These are phyloP conservation scores for Hemicordylus capensis DNA, from an alignment of 2,113 vertebrate genomes.

Conservation along the genomic window DNA sequence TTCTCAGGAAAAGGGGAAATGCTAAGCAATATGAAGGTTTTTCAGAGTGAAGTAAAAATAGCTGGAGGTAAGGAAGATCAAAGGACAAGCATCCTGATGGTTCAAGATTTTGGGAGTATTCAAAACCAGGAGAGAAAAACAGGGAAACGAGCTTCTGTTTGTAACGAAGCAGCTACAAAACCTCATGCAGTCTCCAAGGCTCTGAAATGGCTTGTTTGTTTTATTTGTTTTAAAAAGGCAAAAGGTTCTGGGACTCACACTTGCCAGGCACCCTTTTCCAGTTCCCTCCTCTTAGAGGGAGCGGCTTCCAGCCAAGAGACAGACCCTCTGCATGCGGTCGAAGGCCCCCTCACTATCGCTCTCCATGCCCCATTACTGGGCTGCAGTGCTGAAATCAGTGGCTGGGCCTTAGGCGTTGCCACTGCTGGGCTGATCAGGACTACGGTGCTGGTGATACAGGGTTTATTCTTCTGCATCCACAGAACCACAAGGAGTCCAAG, in stretches of 20 bases:
- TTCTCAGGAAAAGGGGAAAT: neutral
- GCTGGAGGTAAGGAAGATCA: neutral
- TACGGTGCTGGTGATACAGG: neutral
- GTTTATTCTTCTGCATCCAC: neutral
- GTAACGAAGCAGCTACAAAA: neutral
- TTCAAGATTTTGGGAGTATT: neutral
- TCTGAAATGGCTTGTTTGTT: neutral
- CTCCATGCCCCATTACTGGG: neutral
- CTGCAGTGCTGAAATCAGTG: neutral
- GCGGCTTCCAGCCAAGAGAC: accelerated
- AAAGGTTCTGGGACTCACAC: neutral
- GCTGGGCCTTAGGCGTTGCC: too few relatives aligned
- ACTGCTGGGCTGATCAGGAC: too few relatives aligned
- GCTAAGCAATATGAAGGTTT: neutral
- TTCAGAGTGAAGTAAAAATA: neutral
- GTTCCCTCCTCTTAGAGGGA: neutral
- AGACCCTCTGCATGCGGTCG: neutral
- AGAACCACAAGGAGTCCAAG: slow-evolving; percentile 97
- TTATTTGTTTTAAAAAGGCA: neutral
- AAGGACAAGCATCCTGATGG: neutral
- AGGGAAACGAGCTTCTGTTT: neutral
- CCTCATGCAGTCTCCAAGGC: neutral
- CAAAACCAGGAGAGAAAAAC: neutral
- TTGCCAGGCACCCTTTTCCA: neutral
- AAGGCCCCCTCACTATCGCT: neutral